Base-by-base conservation (phyloP, 2,888 invertebrate species). In the Branchellion lobata region DNA sequence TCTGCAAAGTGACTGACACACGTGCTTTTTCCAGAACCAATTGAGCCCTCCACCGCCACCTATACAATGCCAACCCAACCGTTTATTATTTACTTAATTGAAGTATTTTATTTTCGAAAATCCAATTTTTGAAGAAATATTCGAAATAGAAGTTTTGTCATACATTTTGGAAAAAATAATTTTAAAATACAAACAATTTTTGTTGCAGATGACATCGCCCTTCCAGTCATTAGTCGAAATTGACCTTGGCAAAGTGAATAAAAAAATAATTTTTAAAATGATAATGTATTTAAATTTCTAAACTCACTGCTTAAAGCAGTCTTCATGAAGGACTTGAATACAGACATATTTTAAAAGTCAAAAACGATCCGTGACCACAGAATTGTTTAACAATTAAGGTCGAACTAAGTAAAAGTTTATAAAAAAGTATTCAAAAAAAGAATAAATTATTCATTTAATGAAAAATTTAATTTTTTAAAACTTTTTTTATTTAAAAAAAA, bases 41-140 rank as follows among this genome's bases (percentile, higher is more conserved):
- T 87, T 82, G 86, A 86, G n/a, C 87, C 87, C 81, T 87, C 87
- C 47, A 87, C 83, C 27, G 86, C 85, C 5, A 87, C 86, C 86
- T 86, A 14, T 8, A 24, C 5, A 8, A 5, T 8, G 14, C 5
- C 40, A 40, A 40, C 5, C 14, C 40, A 40, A 40, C 5, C 40
- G 14, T 40, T 40, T 40, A 8, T 40, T 5, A 40, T 40, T 5
- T 40, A 8, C 14, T 40, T 40, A 40, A 40, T 40, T 40, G 5
- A 14, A 5, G 40, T 40, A 18, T 57, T 57, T 57, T 57, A n/a
- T 57, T 47, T 47, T 47, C 8, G 8, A 47, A 47, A 47, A 47
- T 47, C 18, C 11, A 47, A 47, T 14, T 47, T 14, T 47, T n/a
- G n/a, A n/a, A n/a, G n/a, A n/a, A n/a, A n/a, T n/a, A n/a, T n/a